phyloP scores from a whole-genome alignment of 2,797 vertebrate genomes.

The Masticophis lateralis region DNA sequence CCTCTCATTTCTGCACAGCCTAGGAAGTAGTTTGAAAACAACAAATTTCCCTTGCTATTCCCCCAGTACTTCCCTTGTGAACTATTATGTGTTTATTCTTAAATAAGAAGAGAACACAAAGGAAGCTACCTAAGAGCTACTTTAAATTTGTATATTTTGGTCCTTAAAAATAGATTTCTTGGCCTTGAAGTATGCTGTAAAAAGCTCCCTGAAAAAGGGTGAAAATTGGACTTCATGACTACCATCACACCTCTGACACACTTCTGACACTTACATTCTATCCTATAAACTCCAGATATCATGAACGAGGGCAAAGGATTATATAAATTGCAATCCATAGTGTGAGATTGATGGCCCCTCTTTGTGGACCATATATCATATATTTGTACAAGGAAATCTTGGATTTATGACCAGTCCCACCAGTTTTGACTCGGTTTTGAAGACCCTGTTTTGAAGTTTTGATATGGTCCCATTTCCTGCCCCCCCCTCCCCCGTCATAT shows the following conservation, averaged over 20 bases:
- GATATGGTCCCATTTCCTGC: background rate
- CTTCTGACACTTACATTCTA: background rate
- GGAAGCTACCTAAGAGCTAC: background rate
- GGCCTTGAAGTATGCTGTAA: background rate
- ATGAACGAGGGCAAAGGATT: background rate
- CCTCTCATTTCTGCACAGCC: background rate
- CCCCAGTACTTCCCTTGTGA: background rate
- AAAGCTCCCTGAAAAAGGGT: background rate
- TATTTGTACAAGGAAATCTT: background rate
- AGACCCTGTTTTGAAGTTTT: background rate
- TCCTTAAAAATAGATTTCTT: background rate
- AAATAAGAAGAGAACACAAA: background rate
- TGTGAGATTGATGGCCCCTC: background rate
- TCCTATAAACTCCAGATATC: background rate
- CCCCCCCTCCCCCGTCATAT: accelerated
- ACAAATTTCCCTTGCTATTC: background rate
- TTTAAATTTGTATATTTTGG: background rate
- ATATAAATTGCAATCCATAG: background rate
- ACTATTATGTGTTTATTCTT: background rate
- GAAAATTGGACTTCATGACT: background rate
- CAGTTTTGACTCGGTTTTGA: background rate
- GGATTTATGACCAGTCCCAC: background rate
- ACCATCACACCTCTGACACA: background rate
- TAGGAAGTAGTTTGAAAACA: background rate
- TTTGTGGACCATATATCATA: background rate